Evolutionary conservation across 2,888 invertebrate species (phyloP).

Genomic region (Stegana nigrithorax): DNA sequence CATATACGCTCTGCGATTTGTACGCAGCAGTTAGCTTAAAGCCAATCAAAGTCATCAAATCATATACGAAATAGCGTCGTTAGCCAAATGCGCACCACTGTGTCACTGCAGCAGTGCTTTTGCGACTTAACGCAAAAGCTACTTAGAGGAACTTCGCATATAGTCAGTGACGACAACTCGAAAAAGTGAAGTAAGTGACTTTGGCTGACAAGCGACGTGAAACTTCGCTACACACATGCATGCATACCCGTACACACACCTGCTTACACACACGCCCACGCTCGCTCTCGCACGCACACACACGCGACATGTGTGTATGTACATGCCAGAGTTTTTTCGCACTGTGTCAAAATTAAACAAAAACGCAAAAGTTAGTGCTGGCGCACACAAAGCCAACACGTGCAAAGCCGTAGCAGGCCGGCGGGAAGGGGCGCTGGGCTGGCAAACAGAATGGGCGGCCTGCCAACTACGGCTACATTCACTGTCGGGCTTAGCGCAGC

Average conservation of each 20-base stretch:
- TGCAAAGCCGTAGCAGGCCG: slow-evolving; percentile 16
- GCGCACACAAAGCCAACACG: too few relatives aligned
- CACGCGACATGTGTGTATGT: too few relatives aligned
- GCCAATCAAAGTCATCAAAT: too few relatives aligned
- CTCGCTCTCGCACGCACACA: neutral
- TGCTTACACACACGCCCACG: neutral
- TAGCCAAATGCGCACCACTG: too few relatives aligned
- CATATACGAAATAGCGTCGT: too few relatives aligned
- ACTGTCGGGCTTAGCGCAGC: slow-evolving; percentile 23
- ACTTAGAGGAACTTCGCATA: too few relatives aligned
- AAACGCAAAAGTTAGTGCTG: slow-evolving; percentile 49
- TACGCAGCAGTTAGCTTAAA: too few relatives aligned
- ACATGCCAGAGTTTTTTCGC: too few relatives aligned
- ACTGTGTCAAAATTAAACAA: neutral
- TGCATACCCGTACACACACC: neutral
- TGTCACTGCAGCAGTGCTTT: too few relatives aligned
- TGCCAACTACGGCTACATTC: slow-evolving; percentile 16
- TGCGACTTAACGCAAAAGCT: too few relatives aligned
- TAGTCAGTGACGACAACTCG: neutral
- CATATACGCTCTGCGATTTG: too few relatives aligned
- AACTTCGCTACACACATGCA: neutral
- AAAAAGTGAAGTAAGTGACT: neutral
- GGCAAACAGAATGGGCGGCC: neutral
- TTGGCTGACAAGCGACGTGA: neutral
- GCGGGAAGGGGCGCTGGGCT: neutral